Percentiles rank a stretch among this genome's conserved stretches.
phyloP scores from a whole-genome alignment of 2,113 vertebrate genomes.

The Pandion haliaetus region DNA sequence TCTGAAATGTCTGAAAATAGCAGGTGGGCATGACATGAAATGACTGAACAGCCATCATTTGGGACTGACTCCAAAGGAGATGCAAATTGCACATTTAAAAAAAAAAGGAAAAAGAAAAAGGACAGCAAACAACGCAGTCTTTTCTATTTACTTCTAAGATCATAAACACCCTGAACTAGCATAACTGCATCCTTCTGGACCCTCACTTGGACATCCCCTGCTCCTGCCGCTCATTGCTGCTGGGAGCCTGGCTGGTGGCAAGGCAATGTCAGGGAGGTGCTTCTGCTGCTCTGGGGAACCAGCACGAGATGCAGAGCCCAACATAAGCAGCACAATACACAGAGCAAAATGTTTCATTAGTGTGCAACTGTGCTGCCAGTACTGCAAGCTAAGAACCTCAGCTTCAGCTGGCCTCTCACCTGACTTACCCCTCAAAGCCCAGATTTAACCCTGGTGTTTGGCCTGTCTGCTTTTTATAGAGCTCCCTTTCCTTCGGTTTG shows the following conservation, averaged over 20 bases:
- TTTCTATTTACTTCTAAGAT: neutral
- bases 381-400: neutral
- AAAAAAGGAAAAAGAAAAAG: neutral
- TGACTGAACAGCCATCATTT: neutral
- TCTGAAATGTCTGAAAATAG: slow-evolving; percentile 28
- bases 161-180: neutral
- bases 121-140: neutral
- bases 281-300: neutral
- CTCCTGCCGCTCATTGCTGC: neutral
- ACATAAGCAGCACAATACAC: neutral
- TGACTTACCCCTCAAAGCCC: neutral
- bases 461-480: neutral
- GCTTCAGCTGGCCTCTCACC: neutral
- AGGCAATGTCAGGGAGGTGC: neutral
- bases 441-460: neutral
- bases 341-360: rapidly evolving
- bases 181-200: neutral
- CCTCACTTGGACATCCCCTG: neutral
- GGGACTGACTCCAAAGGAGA: neutral
- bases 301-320: neutral
- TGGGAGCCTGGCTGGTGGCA: neutral
- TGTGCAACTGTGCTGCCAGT: neutral
- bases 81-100: neutral
- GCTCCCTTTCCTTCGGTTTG: neutral
- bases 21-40: neutral